Percentiles rank a stretch among this genome's conserved stretches.
Evolutionary conservation across 2,888 invertebrate genomes (phyloP).

Genomic region (Lithophane socia): DNA sequence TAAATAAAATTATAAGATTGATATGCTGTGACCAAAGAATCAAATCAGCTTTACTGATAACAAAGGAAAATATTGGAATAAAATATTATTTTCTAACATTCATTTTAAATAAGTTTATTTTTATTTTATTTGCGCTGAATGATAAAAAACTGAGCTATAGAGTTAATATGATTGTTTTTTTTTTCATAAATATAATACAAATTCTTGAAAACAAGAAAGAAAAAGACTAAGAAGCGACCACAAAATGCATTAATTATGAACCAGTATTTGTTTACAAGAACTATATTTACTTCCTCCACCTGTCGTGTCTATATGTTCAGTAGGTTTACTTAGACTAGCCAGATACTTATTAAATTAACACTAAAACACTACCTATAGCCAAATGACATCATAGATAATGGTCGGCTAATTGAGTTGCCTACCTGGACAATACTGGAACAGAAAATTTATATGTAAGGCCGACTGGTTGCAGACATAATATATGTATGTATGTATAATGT

Average conservation of each 20-base stretch:
- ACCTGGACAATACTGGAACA: conserved; percentile 43
- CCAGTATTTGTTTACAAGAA: conserved; percentile 2
- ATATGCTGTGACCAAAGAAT: neutral
- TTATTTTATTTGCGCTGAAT: neutral
- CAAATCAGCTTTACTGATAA: neutral
- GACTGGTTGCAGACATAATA: neutral
- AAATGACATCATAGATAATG: conserved; percentile 57
- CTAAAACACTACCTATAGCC: conserved; percentile 4
- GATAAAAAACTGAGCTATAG: neutral
- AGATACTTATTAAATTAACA: neutral
- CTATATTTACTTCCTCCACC: conserved; percentile 6
- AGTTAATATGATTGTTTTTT: too few species aligned
- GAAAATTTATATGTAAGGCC: conserved; percentile 37
- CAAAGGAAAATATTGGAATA: neutral
- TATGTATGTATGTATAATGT: too few species aligned
- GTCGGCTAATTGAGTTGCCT: conserved; percentile 36
- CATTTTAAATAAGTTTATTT: neutral
- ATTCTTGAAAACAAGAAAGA: neutral
- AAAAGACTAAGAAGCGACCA: neutral
- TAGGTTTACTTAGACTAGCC: conserved; percentile 12
- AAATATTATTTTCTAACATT: neutral
- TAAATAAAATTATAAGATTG: neutral
- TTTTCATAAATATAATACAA: neutral
- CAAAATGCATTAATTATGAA: neutral
- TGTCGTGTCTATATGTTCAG: neutral